A percentile compares a stretch with the other conserved stretches of the same genome.
phyloP scores from a whole-genome alignment of 2,888 invertebrate genomes.

The Ichneumoninae sp. region DNA sequence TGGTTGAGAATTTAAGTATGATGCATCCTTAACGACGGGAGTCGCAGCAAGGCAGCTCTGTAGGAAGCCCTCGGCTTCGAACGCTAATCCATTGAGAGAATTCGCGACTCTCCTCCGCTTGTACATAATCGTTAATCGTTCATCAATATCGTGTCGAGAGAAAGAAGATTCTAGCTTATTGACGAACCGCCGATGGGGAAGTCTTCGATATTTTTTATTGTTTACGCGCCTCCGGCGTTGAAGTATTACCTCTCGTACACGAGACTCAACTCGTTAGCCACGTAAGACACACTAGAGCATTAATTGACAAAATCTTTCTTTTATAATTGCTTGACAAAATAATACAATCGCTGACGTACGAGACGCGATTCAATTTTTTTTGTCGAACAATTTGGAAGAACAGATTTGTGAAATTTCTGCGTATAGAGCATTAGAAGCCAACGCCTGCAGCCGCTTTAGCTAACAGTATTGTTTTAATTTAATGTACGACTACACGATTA shows the following conservation, averaged over 20 bases:
- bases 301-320: slow-evolving; percentile 27
- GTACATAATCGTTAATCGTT: slow-evolving; percentile 64
- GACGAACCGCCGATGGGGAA: neutral
- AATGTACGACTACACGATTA: slow-evolving; percentile 42
- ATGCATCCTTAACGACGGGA: neutral
- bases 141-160: slow-evolving; percentile 48
- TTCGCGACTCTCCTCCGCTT: slow-evolving; percentile 47
- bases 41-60: slow-evolving; percentile 53
- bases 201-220: slow-evolving; percentile 24
- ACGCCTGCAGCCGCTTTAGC: slow-evolving; percentile 64
- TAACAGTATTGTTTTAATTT: slow-evolving; percentile 73
- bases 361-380: neutral
- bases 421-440: slow-evolving; percentile 58
- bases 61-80: slow-evolving; percentile 25
- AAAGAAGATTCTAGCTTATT: slow-evolving; percentile 28
- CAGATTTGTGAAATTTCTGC: neutral
- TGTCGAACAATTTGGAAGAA: neutral
- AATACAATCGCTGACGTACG: neutral
- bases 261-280: slow-evolving; percentile 51
- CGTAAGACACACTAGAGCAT: slow-evolving; percentile 30
- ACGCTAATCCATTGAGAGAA: slow-evolving; percentile 27
- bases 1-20: too few relatives aligned
- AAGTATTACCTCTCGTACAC: slow-evolving; percentile 59
- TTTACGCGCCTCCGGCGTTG: slow-evolving; percentile 27
- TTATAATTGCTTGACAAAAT: neutral